Evolutionary conservation across 1,140 invertebrate species (phyloP), one percentile per base, ranked within the genome.

Genomic region (Microplitis demolitor): DNA sequence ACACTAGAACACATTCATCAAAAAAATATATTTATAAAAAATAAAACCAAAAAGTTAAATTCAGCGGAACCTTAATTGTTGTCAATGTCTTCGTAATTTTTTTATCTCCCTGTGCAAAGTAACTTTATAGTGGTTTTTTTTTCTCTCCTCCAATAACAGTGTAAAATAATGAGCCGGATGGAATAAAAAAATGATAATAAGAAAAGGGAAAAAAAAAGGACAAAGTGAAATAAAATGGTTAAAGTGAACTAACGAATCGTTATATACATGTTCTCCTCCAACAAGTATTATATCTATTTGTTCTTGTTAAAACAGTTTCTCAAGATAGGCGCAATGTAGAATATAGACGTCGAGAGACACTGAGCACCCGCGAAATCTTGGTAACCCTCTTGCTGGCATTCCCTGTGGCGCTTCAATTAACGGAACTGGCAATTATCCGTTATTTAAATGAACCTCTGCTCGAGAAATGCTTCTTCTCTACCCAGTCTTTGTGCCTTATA

Each of bases 371-470:
- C 75, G 71, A 83, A 82, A 82, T 85, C 81, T 82, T 80, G 77
- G 76, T 81, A 79, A 79, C 78, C 77, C 77, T 82, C 80, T 79
- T 78, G 76, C 73, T 60, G 60, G 24, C 78, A 78, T 80, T 82
- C 79, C 76, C 78, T 69, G 74, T 75, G 79, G 78, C 78, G 78
- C 81, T 83, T 84, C 83, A 84, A 83, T 84, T 84, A 85, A 84
- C 81, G 78, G 79, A 78, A 77, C 82, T 79, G 79, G 82, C 81
- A 82, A 84, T 84, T 84, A 85, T 84, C 82, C 80, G 82, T 85
- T 84, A 84, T 84, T 84, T 83, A 85, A 84, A 84, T 84, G 80
- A 85, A 78, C 74, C 78, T 66, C 61, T 37, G 60, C 72, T 70
- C 72, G 70, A 73, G 75, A 79, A 75, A 69, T 66, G 64, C 68